A percentile compares a stretch with the other conserved stretches of the same genome.
Conservation (phyloP, 1,140 invertebrate genomes). For the Drosophila seguyi region DNA sequence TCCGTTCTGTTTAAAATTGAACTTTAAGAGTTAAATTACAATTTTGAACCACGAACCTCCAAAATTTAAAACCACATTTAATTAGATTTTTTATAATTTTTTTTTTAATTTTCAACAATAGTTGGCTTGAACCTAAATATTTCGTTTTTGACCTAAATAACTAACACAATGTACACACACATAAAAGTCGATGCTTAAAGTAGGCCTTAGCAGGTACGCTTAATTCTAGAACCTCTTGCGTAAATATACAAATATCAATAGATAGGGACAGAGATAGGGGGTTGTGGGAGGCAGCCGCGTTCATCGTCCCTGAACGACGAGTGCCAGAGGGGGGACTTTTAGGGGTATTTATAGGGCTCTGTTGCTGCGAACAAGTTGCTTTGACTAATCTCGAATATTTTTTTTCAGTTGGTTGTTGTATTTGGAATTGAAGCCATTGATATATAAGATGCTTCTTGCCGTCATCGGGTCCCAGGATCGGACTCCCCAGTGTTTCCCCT, state of each 20-base stretch:
- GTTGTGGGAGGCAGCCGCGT: constrained; percentile 16
- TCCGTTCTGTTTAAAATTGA: not conserved
- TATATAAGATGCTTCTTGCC: constrained; percentile 43
- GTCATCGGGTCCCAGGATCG: constrained; percentile 26
- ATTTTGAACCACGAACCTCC: not conserved
- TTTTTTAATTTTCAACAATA: constrained; percentile 60
- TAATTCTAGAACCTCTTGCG: constrained; percentile 77
- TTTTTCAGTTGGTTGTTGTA: constrained; percentile 46
- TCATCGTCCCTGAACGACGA: constrained; percentile 32
- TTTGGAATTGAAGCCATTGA: constrained; percentile 81
- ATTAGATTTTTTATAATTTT: constrained; percentile 56
- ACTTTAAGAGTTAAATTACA: not conserved
- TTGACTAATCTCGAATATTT: constrained; percentile 65
- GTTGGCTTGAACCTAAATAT: constrained; percentile 62
- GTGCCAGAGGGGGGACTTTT: constrained; percentile 25
- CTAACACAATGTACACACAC: constrained; percentile 74
- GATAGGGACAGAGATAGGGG: constrained; percentile 26
- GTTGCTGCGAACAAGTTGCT: constrained; percentile 41
- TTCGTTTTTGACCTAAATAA: constrained; percentile 71
- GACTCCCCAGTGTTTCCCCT: constrained; percentile 14
- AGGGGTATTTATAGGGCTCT: constrained; percentile 38
- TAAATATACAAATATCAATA: constrained; percentile 61
- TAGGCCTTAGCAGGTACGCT: constrained; percentile 63
- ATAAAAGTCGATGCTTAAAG: constrained; percentile 67
- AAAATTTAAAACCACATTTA: not conserved